Conservation (phyloP, 2,797 vertebrate genomes). For the Macroramphosus scolopax region DNA sequence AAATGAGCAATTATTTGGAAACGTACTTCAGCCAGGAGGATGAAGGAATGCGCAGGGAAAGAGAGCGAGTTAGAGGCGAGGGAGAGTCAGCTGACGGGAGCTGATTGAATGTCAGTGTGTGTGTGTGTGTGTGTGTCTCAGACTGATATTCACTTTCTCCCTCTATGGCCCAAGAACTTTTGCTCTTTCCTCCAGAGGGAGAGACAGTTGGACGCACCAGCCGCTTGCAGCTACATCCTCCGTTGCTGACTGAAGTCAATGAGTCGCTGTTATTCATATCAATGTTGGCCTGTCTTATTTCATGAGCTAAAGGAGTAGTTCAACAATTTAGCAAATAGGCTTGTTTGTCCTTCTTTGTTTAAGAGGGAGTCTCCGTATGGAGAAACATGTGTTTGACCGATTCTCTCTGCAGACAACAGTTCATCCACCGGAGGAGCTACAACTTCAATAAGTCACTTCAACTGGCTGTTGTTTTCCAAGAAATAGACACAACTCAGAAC, state of each 20-base stretch:
- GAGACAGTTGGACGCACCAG: constrained; percentile 34
- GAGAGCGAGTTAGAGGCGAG: constrained; percentile 27
- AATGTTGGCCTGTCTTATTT: constrained; percentile 4
- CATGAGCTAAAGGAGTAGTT: not conserved
- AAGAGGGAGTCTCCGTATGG: constrained; percentile 24
- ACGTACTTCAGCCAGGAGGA: constrained; percentile 36
- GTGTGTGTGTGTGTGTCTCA: constrained; percentile 23
- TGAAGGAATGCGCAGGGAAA: constrained; percentile 13
- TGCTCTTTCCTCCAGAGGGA: constrained; percentile 39
- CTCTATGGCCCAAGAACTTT: constrained; percentile 36
- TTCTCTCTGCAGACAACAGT: no score
- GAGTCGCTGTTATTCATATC: constrained; percentile 20
- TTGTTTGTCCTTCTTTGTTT: constrained; percentile 15
- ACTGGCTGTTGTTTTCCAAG: no score
- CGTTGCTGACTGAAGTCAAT: constrained; percentile 35
- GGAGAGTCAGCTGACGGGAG: constrained; percentile 37
- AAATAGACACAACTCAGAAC: no score
- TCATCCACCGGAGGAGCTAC: no score
- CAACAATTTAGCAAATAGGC: not conserved
- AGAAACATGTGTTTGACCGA: no score
- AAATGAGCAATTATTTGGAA: constrained; percentile 40
- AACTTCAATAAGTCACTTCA: no score
- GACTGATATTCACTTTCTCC: constrained; percentile 14
- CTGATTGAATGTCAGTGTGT: constrained; percentile 27
- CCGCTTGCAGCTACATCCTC: constrained; percentile 23